phyloP scores from a whole-genome alignment of 1,140 invertebrate genomes.

The Drosophila mayri region DNA sequence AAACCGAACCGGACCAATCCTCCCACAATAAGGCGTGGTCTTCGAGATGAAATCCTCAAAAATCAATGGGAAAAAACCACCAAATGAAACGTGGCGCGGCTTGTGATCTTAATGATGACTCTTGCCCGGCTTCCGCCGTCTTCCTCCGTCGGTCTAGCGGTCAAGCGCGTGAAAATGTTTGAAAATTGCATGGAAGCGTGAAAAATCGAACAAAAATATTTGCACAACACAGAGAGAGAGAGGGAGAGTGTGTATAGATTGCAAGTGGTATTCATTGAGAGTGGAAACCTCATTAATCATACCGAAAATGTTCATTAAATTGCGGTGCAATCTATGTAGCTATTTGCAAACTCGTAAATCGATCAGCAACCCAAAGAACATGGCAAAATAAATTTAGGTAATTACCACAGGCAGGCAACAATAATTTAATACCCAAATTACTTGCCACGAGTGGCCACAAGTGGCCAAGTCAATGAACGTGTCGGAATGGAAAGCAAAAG shows the following conservation, averaged over 20 bases:
- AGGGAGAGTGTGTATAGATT: conserved; percentile 10
- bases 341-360: conserved; percentile 71
- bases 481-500: conserved; percentile 59
- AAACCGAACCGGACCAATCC: conserved; percentile 42
- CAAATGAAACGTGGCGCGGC: conserved; percentile 76
- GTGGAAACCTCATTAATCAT: conserved; percentile 74
- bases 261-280: conserved; percentile 63
- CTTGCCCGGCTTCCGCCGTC: conserved; percentile 17
- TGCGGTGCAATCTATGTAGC: conserved; percentile 44
- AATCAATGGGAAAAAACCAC: conserved; percentile 23
- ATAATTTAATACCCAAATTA: conserved; percentile 65
- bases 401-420: conserved; percentile 43
- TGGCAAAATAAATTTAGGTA: conserved; percentile 59
- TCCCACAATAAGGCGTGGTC: conserved; percentile 27
- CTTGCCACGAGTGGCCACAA: conserved; percentile 32
- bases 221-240: conserved; percentile 5
- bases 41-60: background rate
- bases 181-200: conserved; percentile 80
- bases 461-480: conserved; percentile 69
- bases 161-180: conserved; percentile 55
- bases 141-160: conserved; percentile 9
- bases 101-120: conserved; percentile 74
- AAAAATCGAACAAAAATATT: conserved; percentile 78
- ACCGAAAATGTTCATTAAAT: conserved; percentile 64
- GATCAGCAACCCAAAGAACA: conserved; percentile 31